Base-by-base conservation (phyloP, 2,888 invertebrate genomes). In the Nezara viridula region DNA sequence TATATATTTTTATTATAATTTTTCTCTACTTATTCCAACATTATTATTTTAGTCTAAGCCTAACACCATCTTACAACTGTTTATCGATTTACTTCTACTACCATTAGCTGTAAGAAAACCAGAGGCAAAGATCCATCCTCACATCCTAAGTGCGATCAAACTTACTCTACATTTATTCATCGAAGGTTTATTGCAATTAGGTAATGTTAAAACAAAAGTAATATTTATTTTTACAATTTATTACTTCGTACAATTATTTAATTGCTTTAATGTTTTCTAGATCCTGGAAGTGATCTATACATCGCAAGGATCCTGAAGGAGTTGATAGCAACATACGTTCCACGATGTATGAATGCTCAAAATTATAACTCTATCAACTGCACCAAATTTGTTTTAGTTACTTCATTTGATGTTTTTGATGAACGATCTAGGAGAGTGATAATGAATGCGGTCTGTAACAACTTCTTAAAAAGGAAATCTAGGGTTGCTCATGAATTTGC, bases 91-190 rank as follows among this genome's bases (percentile, higher is more conserved):
- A 0, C 93, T 94, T 88, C 92, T 95, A n/a, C 91, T 95, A 52
- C 94, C 94, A 24, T 92, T 93, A 0, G 92, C 93, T 81, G 92
- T 94, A 89, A 92, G 94, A 91, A 93, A 91, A 88, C 91, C 93
- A 89, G 94, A 94, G 0, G 93, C 93, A 90, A 91, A 92, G 77
- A 88, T 92, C 0, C 93, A 94, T 89, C 92, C 92, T 0, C 93
- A 93, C 89, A 91, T 94, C 12, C 91, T 94, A 1, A 93, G 93
- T 91, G 92, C 94, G 0, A 92, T 95, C 27, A 93, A 93, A 90
- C 93, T 93, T 91, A 93, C 94, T 24, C 94, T 94, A 93, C 93
- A 94, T 40, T 92, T 94, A 40, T 93, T 94, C 90, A 92, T 95
- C 66, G 93, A 93, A 90, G 94, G 94, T 0, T 93, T 95, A 37